Conservation (phyloP, 2,113 vertebrate species). For the Crocuta crocuta region DNA sequence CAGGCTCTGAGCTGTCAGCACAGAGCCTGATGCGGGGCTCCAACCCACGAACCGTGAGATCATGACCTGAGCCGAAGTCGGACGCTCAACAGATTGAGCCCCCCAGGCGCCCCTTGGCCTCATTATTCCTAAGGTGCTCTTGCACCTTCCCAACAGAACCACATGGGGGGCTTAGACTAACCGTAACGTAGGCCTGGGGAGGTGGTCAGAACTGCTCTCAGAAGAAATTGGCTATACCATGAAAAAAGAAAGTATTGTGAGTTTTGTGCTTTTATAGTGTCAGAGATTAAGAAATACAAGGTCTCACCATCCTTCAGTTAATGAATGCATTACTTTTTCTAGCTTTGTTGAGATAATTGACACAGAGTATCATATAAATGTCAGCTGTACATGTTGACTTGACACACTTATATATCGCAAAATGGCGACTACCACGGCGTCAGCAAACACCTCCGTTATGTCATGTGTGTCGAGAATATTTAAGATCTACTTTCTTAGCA, state of each 20-base stretch:
- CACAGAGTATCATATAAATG: not conserved
- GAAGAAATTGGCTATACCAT: not conserved
- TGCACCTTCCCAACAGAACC: not conserved
- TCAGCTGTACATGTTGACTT: not conserved
- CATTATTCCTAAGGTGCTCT: not conserved
- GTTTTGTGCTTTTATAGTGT: not conserved
- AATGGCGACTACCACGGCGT: not conserved
- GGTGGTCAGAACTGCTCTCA: not conserved
- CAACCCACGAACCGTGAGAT: no score
- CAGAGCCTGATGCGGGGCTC: no score
- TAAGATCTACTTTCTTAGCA: not conserved
- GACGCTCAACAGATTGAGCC: no score
- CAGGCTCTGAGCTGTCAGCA: no score
- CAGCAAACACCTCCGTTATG: not conserved
- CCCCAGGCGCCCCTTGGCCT: not conserved
- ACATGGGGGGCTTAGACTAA: not conserved
- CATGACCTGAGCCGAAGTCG: no score
- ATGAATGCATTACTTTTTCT: not conserved
- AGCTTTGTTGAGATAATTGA: not conserved
- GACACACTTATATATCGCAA: not conserved
- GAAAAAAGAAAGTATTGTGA: not conserved
- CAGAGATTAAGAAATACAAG: not conserved
- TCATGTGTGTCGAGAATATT: not conserved
- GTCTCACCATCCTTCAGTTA: not conserved
- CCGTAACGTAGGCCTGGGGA: not conserved